Evolutionary conservation across 2,888 invertebrate species (phyloP).

Genomic region (Patella ulyssiponensis): DNA sequence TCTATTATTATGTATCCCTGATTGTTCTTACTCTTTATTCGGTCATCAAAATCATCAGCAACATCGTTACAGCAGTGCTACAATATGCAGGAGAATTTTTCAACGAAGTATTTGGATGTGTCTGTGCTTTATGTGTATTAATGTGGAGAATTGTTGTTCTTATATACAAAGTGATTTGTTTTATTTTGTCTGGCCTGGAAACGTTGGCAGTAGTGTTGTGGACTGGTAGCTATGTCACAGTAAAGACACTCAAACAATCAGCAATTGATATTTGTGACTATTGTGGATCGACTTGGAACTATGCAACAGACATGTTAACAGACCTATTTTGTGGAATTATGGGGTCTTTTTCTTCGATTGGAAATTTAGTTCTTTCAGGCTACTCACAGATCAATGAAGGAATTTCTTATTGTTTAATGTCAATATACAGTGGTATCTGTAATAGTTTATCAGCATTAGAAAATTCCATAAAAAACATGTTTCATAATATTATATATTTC

Average conservation of each 20-base stretch:
- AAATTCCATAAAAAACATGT: conserved; percentile 18
- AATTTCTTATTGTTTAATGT: conserved; percentile 11
- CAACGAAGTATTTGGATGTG: conserved; percentile 33
- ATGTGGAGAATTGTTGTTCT: conserved; percentile 35
- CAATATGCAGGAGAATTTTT: conserved; percentile 34
- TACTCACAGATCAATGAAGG: conserved; percentile 6
- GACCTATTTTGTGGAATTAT: conserved; percentile 15
- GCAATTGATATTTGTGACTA: conserved; percentile 30
- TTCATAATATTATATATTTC: conserved; percentile 18
- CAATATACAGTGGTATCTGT: conserved; percentile 8
- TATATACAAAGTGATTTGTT: conserved; percentile 30
- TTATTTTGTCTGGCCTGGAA: conserved; percentile 36
- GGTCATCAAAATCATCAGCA: conserved; percentile 6
- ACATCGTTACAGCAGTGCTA: conserved; percentile 15
- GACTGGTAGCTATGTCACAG: conserved; percentile 33
- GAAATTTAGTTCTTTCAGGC: conserved; percentile 17
- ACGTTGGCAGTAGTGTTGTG: conserved; percentile 29
- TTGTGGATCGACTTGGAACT: conserved; percentile 29
- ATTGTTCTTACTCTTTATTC: background rate
- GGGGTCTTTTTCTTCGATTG: conserved; percentile 29
- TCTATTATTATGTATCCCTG: conserved; percentile 18
- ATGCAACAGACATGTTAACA: conserved; percentile 23
- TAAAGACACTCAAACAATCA: conserved; percentile 31
- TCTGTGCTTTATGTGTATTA: conserved; percentile 28
- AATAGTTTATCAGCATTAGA: conserved; percentile 19